phyloP scores from a whole-genome alignment of 2,888 invertebrate species.

The Miltochrista miniata region DNA sequence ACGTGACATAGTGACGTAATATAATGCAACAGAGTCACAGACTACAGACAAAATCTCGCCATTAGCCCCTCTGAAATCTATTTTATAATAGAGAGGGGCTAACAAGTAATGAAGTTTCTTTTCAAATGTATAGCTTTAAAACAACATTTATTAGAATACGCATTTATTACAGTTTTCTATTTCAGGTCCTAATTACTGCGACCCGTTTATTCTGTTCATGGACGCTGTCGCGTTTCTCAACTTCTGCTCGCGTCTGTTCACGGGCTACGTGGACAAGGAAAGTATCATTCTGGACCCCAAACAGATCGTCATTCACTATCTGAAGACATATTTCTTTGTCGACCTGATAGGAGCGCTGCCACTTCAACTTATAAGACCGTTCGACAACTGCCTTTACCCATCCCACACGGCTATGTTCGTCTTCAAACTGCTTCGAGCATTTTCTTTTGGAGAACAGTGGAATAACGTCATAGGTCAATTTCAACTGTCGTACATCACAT shows the following conservation, averaged over 20 bases:
- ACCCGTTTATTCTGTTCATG: constrained; percentile 48
- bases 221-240: constrained; percentile 52
- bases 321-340: constrained; percentile 42
- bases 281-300: constrained; percentile 48
- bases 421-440: constrained; percentile 50
- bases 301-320: constrained; percentile 50
- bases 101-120: too few relatives aligned
- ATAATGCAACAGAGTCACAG: too few relatives aligned
- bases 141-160: too few relatives aligned
- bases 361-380: constrained; percentile 49
- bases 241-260: constrained; percentile 52
- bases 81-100: too few relatives aligned
- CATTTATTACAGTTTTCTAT: neutral
- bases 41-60: too few relatives aligned
- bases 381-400: constrained; percentile 44
- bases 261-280: constrained; percentile 58
- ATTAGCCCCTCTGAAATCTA: too few relatives aligned
- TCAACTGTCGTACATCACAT: constrained; percentile 44
- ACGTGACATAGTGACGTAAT: too few relatives aligned
- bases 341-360: constrained; percentile 54
- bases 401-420: constrained; percentile 52
- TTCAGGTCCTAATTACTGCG: constrained; percentile 49
- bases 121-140: too few relatives aligned
- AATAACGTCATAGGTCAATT: constrained; percentile 47
- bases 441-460: constrained; percentile 41